Base-by-base conservation (phyloP, 2,888 invertebrate genomes). In the Parthenolecanium corni region DNA sequence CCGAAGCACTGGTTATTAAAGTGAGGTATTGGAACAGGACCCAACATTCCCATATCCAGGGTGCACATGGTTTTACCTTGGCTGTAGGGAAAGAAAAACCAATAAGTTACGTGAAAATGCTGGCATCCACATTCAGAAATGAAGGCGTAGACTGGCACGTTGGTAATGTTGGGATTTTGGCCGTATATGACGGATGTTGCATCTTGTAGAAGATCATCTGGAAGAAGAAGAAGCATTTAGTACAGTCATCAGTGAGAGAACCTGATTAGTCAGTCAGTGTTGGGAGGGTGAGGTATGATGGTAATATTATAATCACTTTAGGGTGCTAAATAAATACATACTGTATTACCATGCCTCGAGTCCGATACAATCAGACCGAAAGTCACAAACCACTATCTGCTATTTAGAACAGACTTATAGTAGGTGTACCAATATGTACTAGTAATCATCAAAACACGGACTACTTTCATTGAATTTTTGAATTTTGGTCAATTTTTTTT, bases 51-150 rank as follows among this genome's bases (percentile, higher is more conserved):
- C 56, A 67, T 64, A 69, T 73, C 72, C 65, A 74, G 68, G 62
- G 74, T 75, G 67, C 77, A 80, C 58, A 79, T 72, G 58, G 76
- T 74, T 71, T 80, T 80, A 67, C 79, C 80, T 72, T 82, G 78
- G 71, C 82, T 83, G 71, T 80, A 84, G 3, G 84, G 83, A 73
- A 81, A 83, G 72, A 83, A 84, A 73, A 81, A 78, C 83, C 83
- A 83, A 73, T 82, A 84, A 65, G 81, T 82, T 46, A 83, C 81
- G 71, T 82, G 80, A 72, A 83, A 82, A 23, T 65, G 63, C 36
- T 65, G 64, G 5, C 62, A 58, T 24, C 63, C 62, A 69, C 82
- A 82, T 53, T 77, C 71, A 51, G 75, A 77, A 14, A 82, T 77
- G 46, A 80, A 73, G 0, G 80, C 81, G 68, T 83, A 83, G 62